These are phyloP conservation scores for Nycticorax nycticorax DNA, from an alignment of 2,113 vertebrate species.

Conservation along the genomic window DNA sequence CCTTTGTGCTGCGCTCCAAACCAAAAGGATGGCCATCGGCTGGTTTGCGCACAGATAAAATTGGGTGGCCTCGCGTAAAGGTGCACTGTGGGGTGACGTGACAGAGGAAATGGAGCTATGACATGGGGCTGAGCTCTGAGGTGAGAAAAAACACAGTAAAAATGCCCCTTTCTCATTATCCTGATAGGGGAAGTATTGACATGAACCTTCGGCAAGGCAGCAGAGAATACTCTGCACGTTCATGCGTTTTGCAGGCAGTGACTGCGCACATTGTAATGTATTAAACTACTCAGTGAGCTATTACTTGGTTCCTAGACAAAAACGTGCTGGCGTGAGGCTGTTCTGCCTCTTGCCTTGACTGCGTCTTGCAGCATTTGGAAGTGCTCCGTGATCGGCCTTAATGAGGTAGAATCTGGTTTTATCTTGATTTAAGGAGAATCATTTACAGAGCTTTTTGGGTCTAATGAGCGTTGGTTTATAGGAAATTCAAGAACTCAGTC, in stretches of 20 bases:
- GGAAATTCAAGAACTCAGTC: not conserved
- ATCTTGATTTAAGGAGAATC: not conserved
- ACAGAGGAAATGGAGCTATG: not conserved
- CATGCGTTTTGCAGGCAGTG: not conserved
- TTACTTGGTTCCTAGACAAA: not conserved
- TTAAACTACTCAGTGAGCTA: not conserved
- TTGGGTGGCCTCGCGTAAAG: not conserved
- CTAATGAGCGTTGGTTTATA: not conserved
- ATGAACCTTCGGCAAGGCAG: not conserved
- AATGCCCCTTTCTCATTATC: not conserved
- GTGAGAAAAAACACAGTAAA: not conserved
- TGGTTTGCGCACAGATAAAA: rapidly evolving
- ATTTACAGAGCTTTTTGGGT: not conserved
- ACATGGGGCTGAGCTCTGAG: not conserved
- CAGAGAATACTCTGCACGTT: not conserved
- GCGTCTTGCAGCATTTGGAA: not conserved
- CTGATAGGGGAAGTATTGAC: not conserved
- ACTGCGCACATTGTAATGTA: not conserved
- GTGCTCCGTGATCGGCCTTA: not conserved
- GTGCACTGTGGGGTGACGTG: rapidly evolving
- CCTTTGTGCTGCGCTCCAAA: not conserved
- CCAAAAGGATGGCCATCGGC: not conserved
- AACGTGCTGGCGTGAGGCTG: not conserved
- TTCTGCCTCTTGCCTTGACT: not conserved
- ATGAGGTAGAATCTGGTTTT: not conserved